Percentiles rank a stretch among this genome's conserved stretches.
phyloP scores from a whole-genome alignment of 2,888 invertebrate species.

The Plutella xylostella region DNA sequence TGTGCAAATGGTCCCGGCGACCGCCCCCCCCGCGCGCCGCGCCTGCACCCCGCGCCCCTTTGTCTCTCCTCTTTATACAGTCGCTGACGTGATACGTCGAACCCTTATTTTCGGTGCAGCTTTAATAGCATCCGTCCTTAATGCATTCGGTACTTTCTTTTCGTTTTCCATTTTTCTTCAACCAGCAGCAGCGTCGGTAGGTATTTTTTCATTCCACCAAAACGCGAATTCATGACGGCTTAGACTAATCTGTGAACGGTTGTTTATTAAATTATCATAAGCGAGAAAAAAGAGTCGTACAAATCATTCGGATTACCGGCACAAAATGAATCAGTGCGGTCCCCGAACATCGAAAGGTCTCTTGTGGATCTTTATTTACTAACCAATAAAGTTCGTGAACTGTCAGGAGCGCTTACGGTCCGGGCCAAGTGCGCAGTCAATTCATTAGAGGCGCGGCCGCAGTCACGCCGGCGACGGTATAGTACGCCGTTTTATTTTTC shows the following conservation, averaged over 20 bases:
- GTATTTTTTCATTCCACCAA: too few species aligned
- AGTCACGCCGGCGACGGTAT: constrained; percentile 2
- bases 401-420: constrained; percentile 14
- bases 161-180: constrained; percentile 4
- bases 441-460: constrained; percentile 32
- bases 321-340: neutral
- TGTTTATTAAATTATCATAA: constrained; percentile 11
- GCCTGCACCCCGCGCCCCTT: constrained; percentile 39
- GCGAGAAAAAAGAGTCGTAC: neutral
- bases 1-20: constrained; percentile 51
- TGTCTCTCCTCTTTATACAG: constrained; percentile 58
- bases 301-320: neutral
- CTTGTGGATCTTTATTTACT: constrained; percentile 9
- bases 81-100: constrained; percentile 43
- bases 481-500: constrained; percentile 6
- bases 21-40: constrained; percentile 23
- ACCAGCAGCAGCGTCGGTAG: too few species aligned
- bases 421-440: constrained; percentile 28
- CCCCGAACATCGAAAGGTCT: neutral
- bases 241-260: constrained; percentile 3
- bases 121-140: constrained; percentile 33
- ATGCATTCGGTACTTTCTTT: constrained; percentile 23
- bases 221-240: neutral
- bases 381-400: constrained; percentile 11
- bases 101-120: constrained; percentile 51